Base-by-base conservation (phyloP, 2,113 vertebrate species). In the Gnathonemus longibarbis region DNA sequence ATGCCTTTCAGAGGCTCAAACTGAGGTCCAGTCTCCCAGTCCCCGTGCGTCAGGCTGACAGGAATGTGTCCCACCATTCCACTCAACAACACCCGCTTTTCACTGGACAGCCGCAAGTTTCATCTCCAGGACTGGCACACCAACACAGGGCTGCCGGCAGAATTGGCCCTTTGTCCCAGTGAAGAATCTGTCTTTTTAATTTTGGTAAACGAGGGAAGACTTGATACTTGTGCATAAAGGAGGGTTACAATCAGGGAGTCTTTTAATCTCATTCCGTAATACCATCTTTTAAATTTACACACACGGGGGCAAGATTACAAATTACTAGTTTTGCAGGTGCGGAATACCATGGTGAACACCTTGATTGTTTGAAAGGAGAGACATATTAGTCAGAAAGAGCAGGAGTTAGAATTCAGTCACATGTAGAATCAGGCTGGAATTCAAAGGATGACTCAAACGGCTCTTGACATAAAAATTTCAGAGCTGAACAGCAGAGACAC, bases 101-200 rank as follows among this genome's bases (percentile, higher is more conserved):
- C 92, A 88, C 92, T 91, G 89, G 90, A 93, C 93, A 93, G 92
- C 93, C 91, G 91, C 3, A 88, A 74, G 91, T 90, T 92, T 92
- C 90, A 89, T 91, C 90, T 88, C 90, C 93, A 93, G 93, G 93
- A 94, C 93, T 93, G 94, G 90, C 89, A 91, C 84, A 93, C 90
- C 90, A 89, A 83, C 52, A 58, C 70, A 84, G 48, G 53, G 3
- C 89, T 90, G 56, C 88, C 91, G 91, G 92, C 87, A 95, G 93
- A 95, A 95, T 94, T 52, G 15, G 6, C 84, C 89, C 94, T 95
- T 95, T 96, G 95, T 96, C 89, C 89, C 39, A 1, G 0, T 27
- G 83, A 94, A 94, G 94, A 95, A 95, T 94, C 94, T 90, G 52
- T 93, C 94, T 94, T 92, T 92, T 53, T 35, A 91, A 62, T 91